Base-by-base conservation (phyloP, 2,888 invertebrate species). In the Priocnemis perturbator region DNA sequence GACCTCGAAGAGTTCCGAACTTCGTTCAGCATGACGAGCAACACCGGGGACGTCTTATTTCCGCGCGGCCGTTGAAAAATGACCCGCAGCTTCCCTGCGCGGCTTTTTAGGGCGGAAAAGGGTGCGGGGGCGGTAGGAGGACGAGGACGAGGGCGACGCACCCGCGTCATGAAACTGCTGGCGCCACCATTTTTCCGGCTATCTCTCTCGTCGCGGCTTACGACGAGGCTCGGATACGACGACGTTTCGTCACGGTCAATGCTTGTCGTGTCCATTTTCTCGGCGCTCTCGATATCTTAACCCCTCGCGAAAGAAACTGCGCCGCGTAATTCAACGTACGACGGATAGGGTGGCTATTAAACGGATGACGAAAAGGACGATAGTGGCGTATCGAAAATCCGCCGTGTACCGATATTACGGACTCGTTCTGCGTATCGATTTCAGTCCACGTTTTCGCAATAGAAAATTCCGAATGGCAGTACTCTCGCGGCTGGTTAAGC, bases 11-110 rank as follows among this genome's bases (percentile, higher is more conserved):
- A 1, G 37, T 1, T 9, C 11, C 37, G 37, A 7, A 37, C 7
- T 37, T 37, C 37, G 11, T 11, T 11, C 37, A 37, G 37, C 37
- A 37, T 37, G 37, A 37, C n/a, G 15, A 53, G n/a, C 14, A 14
- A 53, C 26, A 37, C 37, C 11, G 55, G 57, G 66, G 78, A 78
- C 78, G 78, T 71, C 81, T 78, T 67, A 78, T 78, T 78, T 78
- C 78, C 78, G 77, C 44, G 37, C 37, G 62, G 26, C 62, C 67
- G 63, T 74, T 78, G 80, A 78, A 78, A 78, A 80, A 78, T 80
- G 78, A 71, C 71, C 53, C 56, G 69, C 66, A 57, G 62, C 69
- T 80, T 80, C 80, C 78, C 67, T 30, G 50, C 61, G 30, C 37
- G 45, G 20, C 64, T 23, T 37, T 67, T 67, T 59, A 47, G 56